Percentiles rank a stretch among this genome's conserved stretches.
Conservation (phyloP, 2,797 vertebrate species). For the Australoheros facetus region DNA sequence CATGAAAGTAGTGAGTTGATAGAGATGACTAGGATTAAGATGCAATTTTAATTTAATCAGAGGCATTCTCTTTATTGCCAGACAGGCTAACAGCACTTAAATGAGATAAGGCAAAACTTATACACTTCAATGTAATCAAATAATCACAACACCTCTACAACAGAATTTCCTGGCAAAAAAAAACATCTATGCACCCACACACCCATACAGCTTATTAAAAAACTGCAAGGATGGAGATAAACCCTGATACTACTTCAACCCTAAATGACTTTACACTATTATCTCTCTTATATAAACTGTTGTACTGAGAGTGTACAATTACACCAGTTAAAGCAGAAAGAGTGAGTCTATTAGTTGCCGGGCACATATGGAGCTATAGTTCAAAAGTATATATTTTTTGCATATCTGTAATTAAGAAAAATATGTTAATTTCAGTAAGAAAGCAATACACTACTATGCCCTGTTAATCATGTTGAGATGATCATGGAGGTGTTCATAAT, state of each 20-base stretch:
- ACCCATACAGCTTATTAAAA: constrained; percentile 16
- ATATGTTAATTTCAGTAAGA: constrained; percentile 11
- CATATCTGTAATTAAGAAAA: constrained; percentile 4
- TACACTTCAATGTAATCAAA: constrained; percentile 38
- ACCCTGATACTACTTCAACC: not conserved
- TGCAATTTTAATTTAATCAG: constrained; percentile 58
- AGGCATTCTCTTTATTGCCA: constrained; percentile 51
- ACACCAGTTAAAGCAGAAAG: not conserved
- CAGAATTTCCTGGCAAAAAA: not conserved
- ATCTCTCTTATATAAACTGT: constrained; percentile 2
- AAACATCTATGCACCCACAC: constrained; percentile 17
- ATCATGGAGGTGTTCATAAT: not conserved
- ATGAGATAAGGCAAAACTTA: constrained; percentile 39
- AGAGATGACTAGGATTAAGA: constrained; percentile 53
- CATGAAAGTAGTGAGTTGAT: constrained; percentile 43
- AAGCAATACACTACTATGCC: constrained; percentile 11
- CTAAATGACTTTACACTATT: constrained; percentile 16
- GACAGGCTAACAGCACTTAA: constrained; percentile 38
- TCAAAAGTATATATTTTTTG: not conserved
- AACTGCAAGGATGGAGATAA: constrained; percentile 17
- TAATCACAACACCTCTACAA: constrained; percentile 31
- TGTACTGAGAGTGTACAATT: not conserved
- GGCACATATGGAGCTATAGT: not conserved
- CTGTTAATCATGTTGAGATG: not conserved
- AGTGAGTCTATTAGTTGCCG: not conserved